Base-by-base conservation (phyloP, 2,888 invertebrate genomes). In the Cataglyphis altisquamis region DNA sequence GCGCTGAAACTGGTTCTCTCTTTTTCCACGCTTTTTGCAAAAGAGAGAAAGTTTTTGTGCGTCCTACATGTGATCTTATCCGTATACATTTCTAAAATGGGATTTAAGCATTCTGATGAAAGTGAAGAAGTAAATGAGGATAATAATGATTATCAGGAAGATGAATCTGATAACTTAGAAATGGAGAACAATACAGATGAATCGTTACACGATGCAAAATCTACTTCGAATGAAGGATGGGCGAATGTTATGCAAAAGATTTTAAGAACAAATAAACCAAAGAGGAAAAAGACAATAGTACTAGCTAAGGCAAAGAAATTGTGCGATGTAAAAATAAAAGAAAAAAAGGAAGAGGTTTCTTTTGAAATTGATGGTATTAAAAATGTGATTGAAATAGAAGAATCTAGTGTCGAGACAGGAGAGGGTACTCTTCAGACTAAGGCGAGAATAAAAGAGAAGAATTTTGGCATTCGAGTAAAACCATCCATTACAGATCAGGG, bases 201-300 rank as follows among this genome's bases (percentile, higher is more conserved):
- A 1, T 52, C 48, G 0, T 29, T 70, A 29, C 48, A 68, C 32
- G 81, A 85, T 4, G 86, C 87, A 18, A 89, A 81, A 57, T 21
- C 36, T 6, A 81, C 25, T 29, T 88, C 87, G 0, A 97, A 97
- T 94, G 95, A 96, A 86, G 97, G 97, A 3, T 98, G 98, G 98
- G 98, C 97, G 1, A 97, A 98, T 95, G 98, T 97, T 0, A 96
- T 98, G 93, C 96, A 97, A 9, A 98, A 98, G 95, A 97, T 98
- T 88, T 95, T 98, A 36, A 96, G 96, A 84, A 96, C 97, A 1
- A 97, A 96, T 41, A 97, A 97, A 93, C 97, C 97, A 0, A 97
- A 97, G 94, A 96, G 96, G 62, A 97, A 97, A 90, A 97, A 97
- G 93, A 96, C 97, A 0, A 95, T 97, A 77, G 97, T 98, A 0